A percentile compares a stretch with the other conserved stretches of the same genome.
Evolutionary conservation across 2,888 invertebrate genomes (phyloP).

Genomic region (Oscheius sp.): DNA sequence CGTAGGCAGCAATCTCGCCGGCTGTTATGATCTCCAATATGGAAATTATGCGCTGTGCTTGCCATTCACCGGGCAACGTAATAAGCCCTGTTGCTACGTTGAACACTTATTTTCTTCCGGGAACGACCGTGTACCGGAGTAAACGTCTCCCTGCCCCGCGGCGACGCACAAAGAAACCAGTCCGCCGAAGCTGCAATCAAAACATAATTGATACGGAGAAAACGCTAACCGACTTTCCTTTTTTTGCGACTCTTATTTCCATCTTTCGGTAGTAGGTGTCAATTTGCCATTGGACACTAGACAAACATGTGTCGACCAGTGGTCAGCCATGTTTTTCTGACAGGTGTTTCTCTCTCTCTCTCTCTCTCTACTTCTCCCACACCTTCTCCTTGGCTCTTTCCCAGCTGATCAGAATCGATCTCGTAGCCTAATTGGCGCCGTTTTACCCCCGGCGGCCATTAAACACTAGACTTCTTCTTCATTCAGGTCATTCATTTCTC

Average conservation of each 20-base stretch:
- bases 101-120: no score
- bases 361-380: neutral
- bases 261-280: neutral
- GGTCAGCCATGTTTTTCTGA: neutral
- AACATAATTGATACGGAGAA: constrained; percentile 29
- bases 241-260: neutral
- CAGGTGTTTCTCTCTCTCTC: constrained; percentile 12
- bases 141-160: neutral
- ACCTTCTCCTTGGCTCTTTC: neutral
- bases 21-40: constrained; percentile 6
- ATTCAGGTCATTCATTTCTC: neutral
- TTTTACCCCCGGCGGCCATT: constrained; percentile 9
- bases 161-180: constrained; percentile 27
- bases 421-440: constrained; percentile 4
- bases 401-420: neutral
- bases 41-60: neutral
- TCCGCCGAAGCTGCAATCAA: constrained; percentile 23
- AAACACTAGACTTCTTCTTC: neutral
- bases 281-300: neutral
- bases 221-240: neutral
- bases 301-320: neutral
- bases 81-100: no score
- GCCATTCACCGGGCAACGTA: neutral
- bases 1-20: neutral
- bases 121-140: constrained; percentile 7